These are phyloP conservation scores for Drosophila orosa DNA, from an alignment of 1,140 invertebrate genomes.

Conservation along the genomic window DNA sequence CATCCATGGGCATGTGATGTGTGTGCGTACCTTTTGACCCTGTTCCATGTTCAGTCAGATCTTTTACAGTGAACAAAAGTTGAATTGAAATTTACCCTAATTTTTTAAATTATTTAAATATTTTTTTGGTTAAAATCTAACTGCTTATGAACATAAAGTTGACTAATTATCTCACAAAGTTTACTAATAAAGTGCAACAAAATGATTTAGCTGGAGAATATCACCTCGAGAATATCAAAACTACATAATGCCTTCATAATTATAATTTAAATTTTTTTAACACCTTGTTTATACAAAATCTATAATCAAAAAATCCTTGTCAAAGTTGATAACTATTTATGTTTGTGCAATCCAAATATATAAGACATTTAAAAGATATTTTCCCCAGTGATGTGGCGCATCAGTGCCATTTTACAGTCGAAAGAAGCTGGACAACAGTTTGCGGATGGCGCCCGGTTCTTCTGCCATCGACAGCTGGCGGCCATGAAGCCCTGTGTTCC, in stretches of 20 bases:
- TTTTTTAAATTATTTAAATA: no score
- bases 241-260: no score
- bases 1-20: conserved; percentile 5
- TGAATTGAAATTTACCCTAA: neutral
- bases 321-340: no score
- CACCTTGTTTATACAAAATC: neutral
- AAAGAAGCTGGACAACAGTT: conserved; percentile 17
- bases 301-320: neutral
- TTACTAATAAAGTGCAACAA: no score
- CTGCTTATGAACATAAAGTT: no score
- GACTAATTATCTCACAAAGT: no score
- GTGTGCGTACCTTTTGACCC: conserved; percentile 19
- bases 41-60: neutral
- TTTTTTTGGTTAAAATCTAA: no score
- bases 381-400: conserved; percentile 2
- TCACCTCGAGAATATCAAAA: no score
- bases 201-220: no score
- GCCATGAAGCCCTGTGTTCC: conserved; percentile 3
- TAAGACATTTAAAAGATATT: neutral
- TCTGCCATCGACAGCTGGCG: conserved; percentile 28
- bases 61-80: neutral
- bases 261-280: neutral
- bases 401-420: conserved; percentile 9
- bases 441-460: conserved; percentile 11
- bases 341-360: no score